phyloP scores from a whole-genome alignment of 2,797 vertebrate genomes.

The Geotrypetes seraphini region DNA sequence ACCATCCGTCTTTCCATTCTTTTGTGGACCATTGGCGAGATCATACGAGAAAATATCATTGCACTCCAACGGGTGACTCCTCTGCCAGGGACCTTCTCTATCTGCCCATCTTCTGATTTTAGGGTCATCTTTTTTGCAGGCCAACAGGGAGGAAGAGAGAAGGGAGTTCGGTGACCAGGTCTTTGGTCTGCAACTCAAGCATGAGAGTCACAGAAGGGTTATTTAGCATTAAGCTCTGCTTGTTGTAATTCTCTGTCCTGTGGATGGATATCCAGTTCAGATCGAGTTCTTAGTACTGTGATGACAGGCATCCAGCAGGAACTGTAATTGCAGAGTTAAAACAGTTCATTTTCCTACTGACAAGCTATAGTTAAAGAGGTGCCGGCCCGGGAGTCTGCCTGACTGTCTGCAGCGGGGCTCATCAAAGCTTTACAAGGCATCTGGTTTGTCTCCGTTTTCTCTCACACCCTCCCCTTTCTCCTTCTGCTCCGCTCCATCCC shows the following conservation, averaged over 20 bases:
- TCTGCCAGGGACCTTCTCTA: not conserved
- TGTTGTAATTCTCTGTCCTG: slow-evolving; percentile 55
- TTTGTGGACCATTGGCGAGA: no score
- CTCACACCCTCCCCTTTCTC: slow-evolving; percentile 43
- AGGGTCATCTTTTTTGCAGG: slow-evolving; percentile 6
- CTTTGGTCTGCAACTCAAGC: slow-evolving; percentile 28
- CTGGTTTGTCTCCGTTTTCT: slow-evolving; percentile 72
- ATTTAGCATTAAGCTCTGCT: slow-evolving; percentile 47
- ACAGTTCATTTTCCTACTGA: slow-evolving; percentile 65
- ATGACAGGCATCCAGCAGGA: slow-evolving; percentile 69
- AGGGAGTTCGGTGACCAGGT: slow-evolving; percentile 1
- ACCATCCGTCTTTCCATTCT: no score
- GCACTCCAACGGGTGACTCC: no score
- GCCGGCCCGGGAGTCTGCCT: slow-evolving; percentile 69
- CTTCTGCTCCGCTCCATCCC: slow-evolving; percentile 27
- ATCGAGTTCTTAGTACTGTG: slow-evolving; percentile 56
- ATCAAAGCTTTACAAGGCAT: slow-evolving; percentile 69
- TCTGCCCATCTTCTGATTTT: slow-evolving; percentile 14
- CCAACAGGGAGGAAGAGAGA: no score
- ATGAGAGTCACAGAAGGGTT: slow-evolving; percentile 44
- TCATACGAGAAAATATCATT: no score
- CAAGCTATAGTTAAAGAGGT: slow-evolving; percentile 63
- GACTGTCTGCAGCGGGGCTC: slow-evolving; percentile 66
- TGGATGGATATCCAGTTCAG: slow-evolving; percentile 44
- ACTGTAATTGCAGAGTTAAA: slow-evolving; percentile 64